Percentiles rank a stretch among this genome's conserved stretches.
Evolutionary conservation across 2,113 vertebrate species (phyloP).

Genomic region (Elgaria multicarinata): DNA sequence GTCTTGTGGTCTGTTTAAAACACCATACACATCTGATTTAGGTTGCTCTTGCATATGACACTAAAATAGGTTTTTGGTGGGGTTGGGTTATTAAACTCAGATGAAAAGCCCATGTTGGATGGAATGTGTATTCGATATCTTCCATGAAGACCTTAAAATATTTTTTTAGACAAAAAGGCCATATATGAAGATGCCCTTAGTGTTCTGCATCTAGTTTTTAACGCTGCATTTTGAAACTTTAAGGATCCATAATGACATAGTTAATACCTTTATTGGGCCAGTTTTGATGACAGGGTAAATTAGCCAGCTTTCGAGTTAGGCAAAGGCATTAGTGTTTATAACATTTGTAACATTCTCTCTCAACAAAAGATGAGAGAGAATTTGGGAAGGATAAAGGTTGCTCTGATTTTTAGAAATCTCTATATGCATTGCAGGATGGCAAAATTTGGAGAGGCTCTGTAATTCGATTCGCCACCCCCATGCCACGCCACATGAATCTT

Average conservation of each 20-base stretch:
- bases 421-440: background rate
- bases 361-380: background rate
- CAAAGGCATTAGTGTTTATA: background rate
- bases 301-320: background rate
- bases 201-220: background rate
- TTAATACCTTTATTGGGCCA: background rate
- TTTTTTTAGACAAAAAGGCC: background rate
- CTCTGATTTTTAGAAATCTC: background rate
- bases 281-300: background rate
- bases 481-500: background rate
- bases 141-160: background rate
- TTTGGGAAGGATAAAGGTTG: background rate
- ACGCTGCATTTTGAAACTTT: background rate
- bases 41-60: background rate
- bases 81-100: background rate
- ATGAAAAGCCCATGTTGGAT: background rate
- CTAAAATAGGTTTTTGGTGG: background rate
- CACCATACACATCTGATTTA: background rate
- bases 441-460: background rate
- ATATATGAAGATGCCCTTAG: background rate
- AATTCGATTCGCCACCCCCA: too few relatives aligned
- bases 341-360: background rate
- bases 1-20: background rate
- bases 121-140: background rate
- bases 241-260: background rate